Evolutionary conservation across 2,888 invertebrate species (phyloP).

Genomic region (Harmothoe impar): DNA sequence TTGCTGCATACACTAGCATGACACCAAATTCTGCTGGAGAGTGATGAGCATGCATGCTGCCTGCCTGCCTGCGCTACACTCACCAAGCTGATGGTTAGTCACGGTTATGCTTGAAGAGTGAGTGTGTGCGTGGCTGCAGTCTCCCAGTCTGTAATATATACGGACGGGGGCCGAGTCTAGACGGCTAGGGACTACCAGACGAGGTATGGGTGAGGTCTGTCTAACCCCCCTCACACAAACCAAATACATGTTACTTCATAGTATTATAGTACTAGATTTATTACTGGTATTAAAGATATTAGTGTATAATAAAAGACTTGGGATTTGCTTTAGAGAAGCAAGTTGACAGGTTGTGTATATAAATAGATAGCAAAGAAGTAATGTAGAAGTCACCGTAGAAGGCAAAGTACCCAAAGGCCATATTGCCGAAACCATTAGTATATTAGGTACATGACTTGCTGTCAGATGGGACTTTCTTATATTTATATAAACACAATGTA

Average conservation of each 20-base stretch:
- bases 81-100: too few relatives aligned
- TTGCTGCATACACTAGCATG: too few relatives aligned
- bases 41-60: too few relatives aligned
- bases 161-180: too few relatives aligned
- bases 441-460: not conserved
- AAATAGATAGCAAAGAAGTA: not conserved
- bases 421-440: not conserved
- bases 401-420: conserved; percentile 17
- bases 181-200: not conserved
- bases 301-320: not conserved
- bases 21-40: too few relatives aligned
- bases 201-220: not conserved
- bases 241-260: conserved; percentile 9
- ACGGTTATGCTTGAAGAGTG: too few relatives aligned
- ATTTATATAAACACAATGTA: not conserved
- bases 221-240: not conserved
- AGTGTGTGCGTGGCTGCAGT: too few relatives aligned
- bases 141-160: too few relatives aligned
- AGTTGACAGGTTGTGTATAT: not conserved
- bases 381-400: not conserved
- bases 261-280: not conserved
- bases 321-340: not conserved
- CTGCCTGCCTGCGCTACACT: too few relatives aligned
- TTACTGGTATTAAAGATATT: not conserved
- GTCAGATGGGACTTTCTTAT: not conserved